These are phyloP conservation scores for Dermatophagoides farinae DNA, from an alignment of 1,140 invertebrate species.

Conservation along the genomic window DNA sequence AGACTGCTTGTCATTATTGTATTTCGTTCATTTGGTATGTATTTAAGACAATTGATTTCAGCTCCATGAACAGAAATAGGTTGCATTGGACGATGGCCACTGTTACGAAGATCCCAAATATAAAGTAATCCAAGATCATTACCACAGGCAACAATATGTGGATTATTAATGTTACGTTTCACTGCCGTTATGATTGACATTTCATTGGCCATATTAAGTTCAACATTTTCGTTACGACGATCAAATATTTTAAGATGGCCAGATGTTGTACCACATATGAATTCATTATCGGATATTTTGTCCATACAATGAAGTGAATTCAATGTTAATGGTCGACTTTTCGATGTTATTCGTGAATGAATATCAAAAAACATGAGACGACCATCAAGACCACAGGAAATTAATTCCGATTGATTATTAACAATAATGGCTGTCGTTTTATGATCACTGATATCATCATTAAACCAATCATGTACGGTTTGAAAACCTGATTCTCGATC, in stretches of 20 bases:
- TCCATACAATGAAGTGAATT: slow-evolving; percentile 13
- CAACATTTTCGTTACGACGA: background rate
- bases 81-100: background rate
- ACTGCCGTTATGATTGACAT: slow-evolving; percentile 3
- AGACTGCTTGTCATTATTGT: background rate
- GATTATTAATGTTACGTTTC: slow-evolving; percentile 2
- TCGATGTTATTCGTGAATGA: background rate
- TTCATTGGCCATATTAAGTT: background rate
- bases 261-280: slow-evolving; percentile 11
- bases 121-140: slow-evolving; percentile 9
- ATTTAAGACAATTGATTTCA: slow-evolving; percentile 3
- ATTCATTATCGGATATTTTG: slow-evolving; percentile 8
- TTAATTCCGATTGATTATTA: background rate
- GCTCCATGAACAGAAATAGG: slow-evolving; percentile 6
- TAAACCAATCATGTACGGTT: background rate
- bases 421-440: background rate
- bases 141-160: slow-evolving; percentile 13
- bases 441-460: background rate
- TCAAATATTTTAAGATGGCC: slow-evolving; percentile 13
- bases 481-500: background rate
- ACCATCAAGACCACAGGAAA: slow-evolving; percentile 14
- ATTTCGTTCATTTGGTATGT: slow-evolving; percentile 3
- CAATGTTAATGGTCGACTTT: background rate
- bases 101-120: slow-evolving; percentile 13
- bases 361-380: background rate